Evolutionary conservation across 2,888 invertebrate species (phyloP).

Genomic region (Heliconius sara): DNA sequence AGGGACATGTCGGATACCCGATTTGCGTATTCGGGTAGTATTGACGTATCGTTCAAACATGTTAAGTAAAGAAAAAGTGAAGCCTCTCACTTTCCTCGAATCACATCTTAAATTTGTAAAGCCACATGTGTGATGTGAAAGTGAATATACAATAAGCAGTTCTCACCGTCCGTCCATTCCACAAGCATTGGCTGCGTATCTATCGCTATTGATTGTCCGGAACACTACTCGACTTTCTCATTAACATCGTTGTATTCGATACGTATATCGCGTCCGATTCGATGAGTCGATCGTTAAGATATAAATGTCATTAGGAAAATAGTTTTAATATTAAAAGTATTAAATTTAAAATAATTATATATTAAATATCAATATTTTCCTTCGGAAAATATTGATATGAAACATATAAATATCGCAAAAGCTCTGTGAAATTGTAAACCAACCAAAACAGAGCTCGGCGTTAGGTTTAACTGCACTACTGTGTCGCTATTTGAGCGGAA

Average conservation of each 20-base stretch:
- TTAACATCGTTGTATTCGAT: constrained; percentile 52
- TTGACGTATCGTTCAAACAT: constrained; percentile 53
- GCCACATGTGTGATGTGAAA: constrained; percentile 70
- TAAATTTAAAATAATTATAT: no score
- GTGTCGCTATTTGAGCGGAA: constrained; percentile 4
- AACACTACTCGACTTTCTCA: constrained; percentile 58
- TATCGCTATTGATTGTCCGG: constrained; percentile 58
- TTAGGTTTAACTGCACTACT: background rate
- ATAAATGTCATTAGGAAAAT: background rate
- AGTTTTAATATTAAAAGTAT: background rate
- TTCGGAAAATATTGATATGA: no score
- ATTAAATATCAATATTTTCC: no score
- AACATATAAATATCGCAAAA: background rate
- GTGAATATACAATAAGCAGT: constrained; percentile 66
- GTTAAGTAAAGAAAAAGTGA: constrained; percentile 75
- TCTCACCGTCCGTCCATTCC: constrained; percentile 59
- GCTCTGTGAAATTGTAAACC: background rate
- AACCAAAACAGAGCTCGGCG: background rate
- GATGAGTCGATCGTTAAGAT: constrained; percentile 12
- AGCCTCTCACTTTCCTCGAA: constrained; percentile 78
- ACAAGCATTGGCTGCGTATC: constrained; percentile 57
- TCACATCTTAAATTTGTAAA: constrained; percentile 63
- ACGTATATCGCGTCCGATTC: constrained; percentile 18
- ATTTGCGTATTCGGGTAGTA: constrained; percentile 36
- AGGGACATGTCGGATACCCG: constrained; percentile 40